Evolutionary conservation across 35 echinoderm and acorn worm species (phyloP), one percentile per base, ranked within the genome.

Genomic region (Ophioderma brevispina): DNA sequence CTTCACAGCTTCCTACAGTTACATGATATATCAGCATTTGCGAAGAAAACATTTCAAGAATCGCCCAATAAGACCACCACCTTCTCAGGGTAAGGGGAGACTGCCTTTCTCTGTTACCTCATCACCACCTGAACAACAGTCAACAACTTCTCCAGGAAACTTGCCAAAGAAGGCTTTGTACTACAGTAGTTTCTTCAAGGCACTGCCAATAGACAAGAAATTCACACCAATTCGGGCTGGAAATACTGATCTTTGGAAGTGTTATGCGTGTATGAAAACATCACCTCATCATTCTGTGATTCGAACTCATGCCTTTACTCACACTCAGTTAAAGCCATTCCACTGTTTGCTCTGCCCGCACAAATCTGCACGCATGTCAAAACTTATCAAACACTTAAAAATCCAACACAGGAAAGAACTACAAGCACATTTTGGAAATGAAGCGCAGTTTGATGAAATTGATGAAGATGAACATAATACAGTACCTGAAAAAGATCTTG

Each of bases 161-260:
- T 30, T 70, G 5, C 59, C 59, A 70, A 70, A 30, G 28, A 70
- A 70, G 10, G 59, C 59, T 15, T 3, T 70, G 59, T 70, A 25
- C n/a, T 70, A 70, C 23, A 70, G 59, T 30, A 70, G 59, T 70
- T 70, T 70, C 59, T 70, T 70, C 28, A 70, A 70, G n/a, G 59
- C 59, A 70, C 59, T 70, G 59, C 59, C 59, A 13, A 70, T 70
- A 15, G 59, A 70, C 59, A 18, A 70, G 23, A 6, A 70, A 25
- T 70, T 15, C 23, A 30, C 17, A 70, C 59, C 59, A 4, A 70
- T 70, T 25, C 59, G n/a, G n/a, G 59, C n/a, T 4, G 5, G 5
- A 17, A 25, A 70, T 25, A 70, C 2, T 18, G 59, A 70, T 70
- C 15, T 30, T 6, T 70, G 59, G 59, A 70, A 70, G 23, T 70